Base-by-base conservation (phyloP, 2,888 invertebrate species). In the Hermaeophaga mercurialis region DNA sequence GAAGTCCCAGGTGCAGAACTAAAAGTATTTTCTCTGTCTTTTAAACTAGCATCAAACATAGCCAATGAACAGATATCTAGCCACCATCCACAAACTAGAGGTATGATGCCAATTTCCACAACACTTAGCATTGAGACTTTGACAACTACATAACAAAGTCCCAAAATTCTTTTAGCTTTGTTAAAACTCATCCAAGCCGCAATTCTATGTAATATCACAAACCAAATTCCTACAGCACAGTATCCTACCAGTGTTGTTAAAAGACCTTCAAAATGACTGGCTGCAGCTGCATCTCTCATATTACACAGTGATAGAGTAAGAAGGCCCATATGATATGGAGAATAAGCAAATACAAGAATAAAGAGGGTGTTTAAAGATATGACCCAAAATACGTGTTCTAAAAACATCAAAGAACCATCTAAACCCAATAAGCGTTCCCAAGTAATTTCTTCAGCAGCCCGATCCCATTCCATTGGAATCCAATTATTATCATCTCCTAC, bases 351-450 rank as follows among this genome's bases (percentile, higher is more conserved):
- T 14, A 96, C 90, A 61, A 98, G 84, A 63, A 98, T 97, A 75
- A 98, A 98, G 54, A 98, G 82, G 0, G 97, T 96, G 74, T 99
- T 98, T 19, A 99, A 80, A 0, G 96, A 96, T 14, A 98, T 94
- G 17, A 98, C 96, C 98, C 98, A 99, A 75, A 99, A 97, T 0
- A 99, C 97, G 80, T 99, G 98, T 76, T 99, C 99, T 49, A 99
- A 79, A 75, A 99, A 99, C 43, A 96, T 91, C 69, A 98, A 84
- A 0, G 97, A 97, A 0, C 98, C 98, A 78, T 99, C 98, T 7
- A 99, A 79, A 0, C 98, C 98, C 1, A 99, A 81, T 4, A 99
- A 80, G 63, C 96, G 85, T 75, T 99, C 98, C 99, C 99, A 99
- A 0, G 98, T 99, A 18, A 99, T 80, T 76, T 99, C 99, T 73